These are phyloP conservation scores for Sus cebifrons DNA, from an alignment of 2,797 vertebrate species.

Conservation along the genomic window DNA sequence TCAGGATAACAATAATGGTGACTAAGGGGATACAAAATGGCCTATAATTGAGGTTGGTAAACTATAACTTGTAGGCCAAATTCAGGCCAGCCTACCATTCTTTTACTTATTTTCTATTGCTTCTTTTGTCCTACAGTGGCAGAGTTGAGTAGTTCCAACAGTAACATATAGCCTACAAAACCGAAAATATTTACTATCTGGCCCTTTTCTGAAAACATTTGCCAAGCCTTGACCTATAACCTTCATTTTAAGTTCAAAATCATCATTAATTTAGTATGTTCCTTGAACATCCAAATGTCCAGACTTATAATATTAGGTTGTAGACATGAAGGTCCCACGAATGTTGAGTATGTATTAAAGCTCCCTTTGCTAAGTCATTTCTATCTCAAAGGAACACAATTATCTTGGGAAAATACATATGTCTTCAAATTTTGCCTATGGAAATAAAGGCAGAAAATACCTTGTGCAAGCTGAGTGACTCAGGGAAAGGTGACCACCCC, in stretches of 20 bases:
- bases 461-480: background rate
- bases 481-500: background rate
- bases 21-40: background rate
- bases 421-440: background rate
- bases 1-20: background rate
- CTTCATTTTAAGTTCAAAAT: background rate
- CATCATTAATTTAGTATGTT: constrained; percentile 35
- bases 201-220: background rate
- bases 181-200: background rate
- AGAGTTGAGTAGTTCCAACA: background rate
- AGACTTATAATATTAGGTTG: background rate
- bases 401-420: background rate
- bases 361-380: background rate
- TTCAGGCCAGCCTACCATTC: background rate
- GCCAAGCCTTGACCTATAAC: background rate
- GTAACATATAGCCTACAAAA: background rate
- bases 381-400: background rate
- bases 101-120: background rate
- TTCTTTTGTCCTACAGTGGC: background rate
- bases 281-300: background rate
- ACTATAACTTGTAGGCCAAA: background rate
- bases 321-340: background rate
- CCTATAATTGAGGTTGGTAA: background rate
- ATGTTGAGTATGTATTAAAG: background rate
- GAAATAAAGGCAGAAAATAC: background rate